phyloP scores from a whole-genome alignment of 2,113 vertebrate genomes.

The Plecotus auritus region DNA sequence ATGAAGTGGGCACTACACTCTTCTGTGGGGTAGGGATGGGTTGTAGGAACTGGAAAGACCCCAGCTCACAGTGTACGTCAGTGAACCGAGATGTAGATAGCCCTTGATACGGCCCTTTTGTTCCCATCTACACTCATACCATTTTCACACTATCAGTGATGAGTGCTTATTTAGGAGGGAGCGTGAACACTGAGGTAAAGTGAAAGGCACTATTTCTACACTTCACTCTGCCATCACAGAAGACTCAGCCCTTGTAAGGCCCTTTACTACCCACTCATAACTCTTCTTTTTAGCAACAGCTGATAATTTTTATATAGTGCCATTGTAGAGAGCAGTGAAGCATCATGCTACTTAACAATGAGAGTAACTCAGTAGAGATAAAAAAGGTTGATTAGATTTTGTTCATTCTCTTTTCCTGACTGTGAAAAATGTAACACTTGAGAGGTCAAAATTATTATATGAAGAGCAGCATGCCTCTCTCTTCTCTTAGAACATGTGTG shows the following conservation, averaged over 20 bases:
- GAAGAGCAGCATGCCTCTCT: background rate
- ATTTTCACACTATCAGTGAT: background rate
- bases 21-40: background rate
- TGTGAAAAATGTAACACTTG: background rate
- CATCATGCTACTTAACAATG: background rate
- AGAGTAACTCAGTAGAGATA: background rate
- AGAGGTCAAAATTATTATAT: constrained; percentile 36
- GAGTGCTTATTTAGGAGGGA: background rate
- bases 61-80: background rate
- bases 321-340: background rate
- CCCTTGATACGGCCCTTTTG: background rate
- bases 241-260: background rate
- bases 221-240: background rate
- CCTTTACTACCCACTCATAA: background rate
- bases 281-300: background rate
- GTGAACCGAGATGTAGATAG: background rate
- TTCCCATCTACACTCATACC: background rate
- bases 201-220: background rate
- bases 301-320: background rate
- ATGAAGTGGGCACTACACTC: background rate
- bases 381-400: constrained; percentile 28
- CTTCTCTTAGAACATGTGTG: constrained; percentile 13
- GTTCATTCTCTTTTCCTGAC: background rate
- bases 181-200: background rate
- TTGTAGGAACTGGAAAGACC: background rate